Percentiles rank a stretch among this genome's conserved stretches.
These are phyloP conservation scores for Pseudobourletiella spinata DNA, from an alignment of 1,140 invertebrate genomes.

Conservation along the genomic window DNA sequence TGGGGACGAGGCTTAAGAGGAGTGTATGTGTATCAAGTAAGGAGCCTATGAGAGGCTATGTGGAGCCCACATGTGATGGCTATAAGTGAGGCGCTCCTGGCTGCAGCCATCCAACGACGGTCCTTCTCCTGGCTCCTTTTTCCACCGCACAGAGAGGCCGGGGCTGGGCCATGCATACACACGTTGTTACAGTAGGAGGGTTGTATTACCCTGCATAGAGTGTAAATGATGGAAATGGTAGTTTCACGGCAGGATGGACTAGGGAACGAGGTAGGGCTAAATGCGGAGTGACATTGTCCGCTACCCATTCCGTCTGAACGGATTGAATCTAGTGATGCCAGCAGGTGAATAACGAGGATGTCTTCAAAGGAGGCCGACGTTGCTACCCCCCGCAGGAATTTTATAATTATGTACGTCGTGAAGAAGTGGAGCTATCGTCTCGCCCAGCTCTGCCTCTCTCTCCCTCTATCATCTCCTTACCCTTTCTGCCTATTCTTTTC, in stretches of 20 bases:
- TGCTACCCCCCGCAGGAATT: slow-evolving; percentile 35
- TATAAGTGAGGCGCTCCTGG: no score
- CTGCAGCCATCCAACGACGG: no score
- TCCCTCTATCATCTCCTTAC: background rate
- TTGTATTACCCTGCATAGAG: no score
- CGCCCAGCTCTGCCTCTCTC: background rate
- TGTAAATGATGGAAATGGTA: background rate
- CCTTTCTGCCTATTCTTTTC: background rate
- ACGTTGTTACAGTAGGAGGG: no score
- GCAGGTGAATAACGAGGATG: slow-evolving; percentile 36
- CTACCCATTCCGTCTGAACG: slow-evolving; percentile 19
- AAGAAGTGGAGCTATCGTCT: background rate
- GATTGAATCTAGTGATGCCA: slow-evolving; percentile 21
- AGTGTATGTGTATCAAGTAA: background rate
- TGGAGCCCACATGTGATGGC: no score
- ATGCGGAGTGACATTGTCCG: slow-evolving; percentile 33
- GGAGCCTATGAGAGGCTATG: background rate
- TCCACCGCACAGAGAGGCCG: no score
- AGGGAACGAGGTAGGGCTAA: slow-evolving; percentile 15
- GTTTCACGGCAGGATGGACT: slow-evolving; percentile 22
- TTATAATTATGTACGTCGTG: slow-evolving; percentile 35
- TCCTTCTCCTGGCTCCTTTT: no score
- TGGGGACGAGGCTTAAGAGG: background rate
- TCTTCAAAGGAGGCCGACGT: slow-evolving; percentile 35
- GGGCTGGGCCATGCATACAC: no score